These are phyloP conservation scores for Beris chalybata DNA, from an alignment of 2,888 invertebrate species.

Conservation along the genomic window DNA sequence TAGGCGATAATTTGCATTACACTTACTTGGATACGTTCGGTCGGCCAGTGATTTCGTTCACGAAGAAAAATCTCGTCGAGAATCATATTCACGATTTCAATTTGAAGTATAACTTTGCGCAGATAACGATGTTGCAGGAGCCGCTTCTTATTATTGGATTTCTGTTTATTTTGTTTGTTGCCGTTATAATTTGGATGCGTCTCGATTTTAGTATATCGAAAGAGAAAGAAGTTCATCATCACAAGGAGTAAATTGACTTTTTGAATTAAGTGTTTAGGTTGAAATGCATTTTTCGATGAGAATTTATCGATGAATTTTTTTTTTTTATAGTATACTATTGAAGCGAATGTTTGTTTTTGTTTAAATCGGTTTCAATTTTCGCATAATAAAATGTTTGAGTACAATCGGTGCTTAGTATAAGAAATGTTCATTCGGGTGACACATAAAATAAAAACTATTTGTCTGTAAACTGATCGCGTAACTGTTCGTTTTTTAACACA, in stretches of 20 bases:
- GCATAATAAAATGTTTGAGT: too few relatives aligned
- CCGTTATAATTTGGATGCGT: constrained; percentile 91
- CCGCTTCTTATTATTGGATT: constrained; percentile 87
- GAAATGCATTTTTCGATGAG: constrained; percentile 1
- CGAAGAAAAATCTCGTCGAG: constrained; percentile 86
- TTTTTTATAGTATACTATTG: not conserved
- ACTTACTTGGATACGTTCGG: constrained; percentile 96
- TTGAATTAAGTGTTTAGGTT: not conserved
- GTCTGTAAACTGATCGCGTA: constrained; percentile 1
- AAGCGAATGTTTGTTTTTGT: too few relatives aligned
- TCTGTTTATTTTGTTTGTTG: constrained; percentile 84
- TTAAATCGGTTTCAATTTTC: too few relatives aligned
- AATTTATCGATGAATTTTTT: not conserved
- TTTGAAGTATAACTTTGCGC: constrained; percentile 84
- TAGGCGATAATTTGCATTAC: constrained; percentile 75
- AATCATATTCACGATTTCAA: constrained; percentile 96
- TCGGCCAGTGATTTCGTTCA: constrained; percentile 82
- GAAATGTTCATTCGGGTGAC: not conserved
- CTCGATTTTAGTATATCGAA: constrained; percentile 93
- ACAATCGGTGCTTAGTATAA: constrained; percentile 11
- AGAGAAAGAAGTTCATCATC: constrained; percentile 60
- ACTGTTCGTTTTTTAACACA: constrained; percentile 1
- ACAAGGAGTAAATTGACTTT: constrained; percentile 55
- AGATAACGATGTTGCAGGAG: constrained; percentile 86
- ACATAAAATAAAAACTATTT: not conserved